Conservation (phyloP, 2,888 invertebrate species). For the Chironomus riparius region DNA sequence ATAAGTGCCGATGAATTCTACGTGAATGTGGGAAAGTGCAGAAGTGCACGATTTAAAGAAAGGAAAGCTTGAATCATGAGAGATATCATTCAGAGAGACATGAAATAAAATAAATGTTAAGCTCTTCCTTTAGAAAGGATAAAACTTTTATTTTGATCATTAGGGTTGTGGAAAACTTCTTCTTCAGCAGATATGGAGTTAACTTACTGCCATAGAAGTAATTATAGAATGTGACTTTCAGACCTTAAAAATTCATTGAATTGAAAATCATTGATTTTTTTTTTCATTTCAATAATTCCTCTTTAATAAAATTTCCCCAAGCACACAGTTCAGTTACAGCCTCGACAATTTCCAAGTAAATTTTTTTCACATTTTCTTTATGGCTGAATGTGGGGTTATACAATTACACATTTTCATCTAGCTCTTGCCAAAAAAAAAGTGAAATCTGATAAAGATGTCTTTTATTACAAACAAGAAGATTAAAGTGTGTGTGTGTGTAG, state of each 20-base stretch:
- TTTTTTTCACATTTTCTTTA: neutral
- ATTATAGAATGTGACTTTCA: neutral
- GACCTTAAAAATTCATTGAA: neutral
- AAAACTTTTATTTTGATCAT: neutral
- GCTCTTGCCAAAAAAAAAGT: neutral
- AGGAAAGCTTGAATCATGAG: neutral
- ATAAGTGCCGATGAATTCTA: too few relatives aligned
- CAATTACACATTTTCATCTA: neutral
- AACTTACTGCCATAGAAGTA: neutral
- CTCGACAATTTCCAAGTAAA: neutral
- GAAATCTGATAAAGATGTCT: neutral
- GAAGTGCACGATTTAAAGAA: neutral
- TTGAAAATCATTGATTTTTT: neutral
- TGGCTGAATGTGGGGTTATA: neutral
- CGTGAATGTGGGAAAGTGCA: neutral
- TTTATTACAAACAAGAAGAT: neutral
- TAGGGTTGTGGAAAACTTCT: neutral
- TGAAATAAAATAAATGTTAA: neutral
- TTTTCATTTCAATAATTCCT: neutral
- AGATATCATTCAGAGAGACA: neutral
- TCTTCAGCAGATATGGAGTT: too few relatives aligned
- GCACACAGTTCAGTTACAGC: neutral
- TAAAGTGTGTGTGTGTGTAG: neutral
- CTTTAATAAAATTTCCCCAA: neutral
- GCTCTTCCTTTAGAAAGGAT: neutral